Evolutionary conservation across 2,113 vertebrate species (phyloP), one percentile per base, ranked within the genome.

Genomic region (Pelmatolapia mariae): DNA sequence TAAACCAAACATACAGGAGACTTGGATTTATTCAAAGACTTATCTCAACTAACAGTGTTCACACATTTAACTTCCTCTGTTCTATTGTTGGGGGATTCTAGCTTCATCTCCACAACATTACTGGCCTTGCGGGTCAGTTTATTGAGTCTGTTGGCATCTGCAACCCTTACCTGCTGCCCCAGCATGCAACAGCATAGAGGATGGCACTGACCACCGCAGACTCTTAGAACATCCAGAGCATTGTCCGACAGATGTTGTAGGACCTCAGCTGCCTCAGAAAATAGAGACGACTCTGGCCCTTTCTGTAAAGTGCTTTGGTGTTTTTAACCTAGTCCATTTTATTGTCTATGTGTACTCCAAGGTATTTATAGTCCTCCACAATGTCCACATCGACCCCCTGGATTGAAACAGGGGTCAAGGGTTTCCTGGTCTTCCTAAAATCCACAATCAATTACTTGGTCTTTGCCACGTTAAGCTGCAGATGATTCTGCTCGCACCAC

Each of bases 121-220:
- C 2, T 53, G 50, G 50, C 50, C 50, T 53, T 53, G 19, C 0
- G 0, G 0, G 50, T 53, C 50, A 53, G 50, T 53, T 53, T 53
- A 53, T 53, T n/a, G 50, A 53, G 50, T 53, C 50, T 53, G 9
- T 53, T 53, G 50, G 19, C 50, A n/a, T 53, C 19, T 53, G 26
- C 0, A 29, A 53, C 19, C 50, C 0, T 9, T n/a, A 53, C 19
- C 50, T 53, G 50, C n/a, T 53, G 50, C 50, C 50, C 50, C 50
- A 53, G 50, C 50, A 1, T 53, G 50, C 50, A 53, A n/a, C 50
- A 53, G 9, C 50, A 53, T n/a, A 53, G 50, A 53, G 50, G 50
- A 53, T 53, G 5, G 19, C 50, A n/a, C 50, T 53, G 50, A 50
- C 47, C 47, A 50, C 47, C 19, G 47, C 0, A 50, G 47, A 50